Evolutionary conservation across 2,113 vertebrate species (phyloP), one percentile per base, ranked within the genome.

Genomic region (Setophaga coronata): DNA sequence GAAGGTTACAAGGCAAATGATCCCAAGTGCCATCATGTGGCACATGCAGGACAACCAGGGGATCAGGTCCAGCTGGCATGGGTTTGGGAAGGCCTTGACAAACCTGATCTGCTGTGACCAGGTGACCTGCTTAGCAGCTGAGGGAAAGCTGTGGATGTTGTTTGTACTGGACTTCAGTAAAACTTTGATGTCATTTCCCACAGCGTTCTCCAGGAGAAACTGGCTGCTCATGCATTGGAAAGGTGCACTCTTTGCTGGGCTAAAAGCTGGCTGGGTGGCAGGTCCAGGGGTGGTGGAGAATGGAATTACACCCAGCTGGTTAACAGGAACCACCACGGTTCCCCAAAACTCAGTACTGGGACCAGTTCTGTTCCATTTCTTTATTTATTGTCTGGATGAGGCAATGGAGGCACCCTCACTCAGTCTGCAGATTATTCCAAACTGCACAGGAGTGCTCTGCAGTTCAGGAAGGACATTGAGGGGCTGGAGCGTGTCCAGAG

Each of bases 401-500:
- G 14, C 0, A 0, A 26, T 21, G 38, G 54, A 54, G 40, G n/a
- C 47, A 47, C 47, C 54, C 29, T 76, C 47, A 61, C 28, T 24
- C 51, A 51, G n/a, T 10, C 29, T 47, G 61, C 24, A 74, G 53
- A 10, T 29, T 13, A 6, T 15, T 16, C 24, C 5, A 40, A 34
- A 16, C 0, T 40, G 40, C 19, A n/a, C 33, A 43, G 33, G 38
- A 74, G 29, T 34, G 61, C 28, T 60, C 64, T 51, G 45, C 21
- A 5, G 0, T 16, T 36, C 56, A 50, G 38, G 48, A 61, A 50
- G 58, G 56, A 64, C 64, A n/a, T 3, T 28, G 56, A 57, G 34
- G 42, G 33, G 15, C 56, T 57, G 64, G 42, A 56, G 26, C 0
- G 0, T 8, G 48, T 36, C 50, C 56, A 83, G 71, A 77, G 34